Percentiles rank a stretch among this genome's conserved stretches.
Evolutionary conservation across 2,113 vertebrate genomes (phyloP).

Genomic region (Corvus hawaiiensis): DNA sequence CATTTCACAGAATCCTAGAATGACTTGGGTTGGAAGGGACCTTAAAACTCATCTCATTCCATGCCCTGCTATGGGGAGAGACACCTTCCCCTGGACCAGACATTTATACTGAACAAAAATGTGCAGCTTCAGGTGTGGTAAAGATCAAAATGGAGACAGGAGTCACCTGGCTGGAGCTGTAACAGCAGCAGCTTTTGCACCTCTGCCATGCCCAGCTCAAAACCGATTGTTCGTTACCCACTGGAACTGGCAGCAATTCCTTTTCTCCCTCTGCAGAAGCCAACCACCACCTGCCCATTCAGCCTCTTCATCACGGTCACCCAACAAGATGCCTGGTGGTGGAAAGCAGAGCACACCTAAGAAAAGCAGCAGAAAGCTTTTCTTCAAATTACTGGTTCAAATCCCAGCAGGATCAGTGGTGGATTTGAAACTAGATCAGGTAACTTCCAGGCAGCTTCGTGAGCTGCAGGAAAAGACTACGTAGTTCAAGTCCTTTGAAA

Average conservation of each 20-base stretch:
- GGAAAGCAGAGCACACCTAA: background rate
- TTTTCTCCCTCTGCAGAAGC: background rate
- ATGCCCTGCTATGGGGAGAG: background rate
- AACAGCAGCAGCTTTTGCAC: background rate
- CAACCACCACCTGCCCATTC: background rate
- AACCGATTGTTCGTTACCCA: background rate
- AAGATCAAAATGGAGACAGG: background rate
- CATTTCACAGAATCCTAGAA: background rate
- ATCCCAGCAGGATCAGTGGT: background rate
- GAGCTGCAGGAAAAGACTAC: background rate
- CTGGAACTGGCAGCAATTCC: background rate
- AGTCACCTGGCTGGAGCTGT: background rate
- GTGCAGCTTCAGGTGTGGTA: background rate
- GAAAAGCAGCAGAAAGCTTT: background rate
- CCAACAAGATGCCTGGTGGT: background rate
- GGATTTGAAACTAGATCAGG: slow-evolving; percentile 16
- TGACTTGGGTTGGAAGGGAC: background rate
- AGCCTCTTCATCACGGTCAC: rapidly evolving
- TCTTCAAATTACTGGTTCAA: background rate
- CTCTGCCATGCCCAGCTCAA: background rate
- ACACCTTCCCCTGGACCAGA: background rate
- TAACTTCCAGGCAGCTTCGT: background rate
- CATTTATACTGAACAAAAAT: background rate
- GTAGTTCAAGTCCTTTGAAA: background rate
- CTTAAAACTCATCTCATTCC: background rate